Conservation (phyloP, 2,888 invertebrate genomes). For the Agriopis aurantiaria region DNA sequence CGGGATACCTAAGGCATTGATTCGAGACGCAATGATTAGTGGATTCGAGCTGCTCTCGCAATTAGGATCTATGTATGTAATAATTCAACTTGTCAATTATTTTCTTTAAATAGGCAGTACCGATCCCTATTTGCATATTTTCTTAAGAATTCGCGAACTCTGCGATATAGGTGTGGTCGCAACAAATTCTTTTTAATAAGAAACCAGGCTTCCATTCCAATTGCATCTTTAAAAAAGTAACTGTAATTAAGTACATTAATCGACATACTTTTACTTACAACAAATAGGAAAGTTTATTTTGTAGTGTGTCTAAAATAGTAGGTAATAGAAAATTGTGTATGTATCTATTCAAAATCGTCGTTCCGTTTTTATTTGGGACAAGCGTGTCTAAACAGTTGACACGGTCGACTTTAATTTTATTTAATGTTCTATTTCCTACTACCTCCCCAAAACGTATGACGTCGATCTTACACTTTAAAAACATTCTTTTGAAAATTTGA, state of each 20-base stretch:
- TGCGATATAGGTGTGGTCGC: constrained; percentile 27
- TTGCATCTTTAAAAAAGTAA: constrained; percentile 6
- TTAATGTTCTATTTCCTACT: constrained; percentile 31
- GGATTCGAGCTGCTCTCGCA: constrained; percentile 34
- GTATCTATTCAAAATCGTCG: constrained; percentile 15
- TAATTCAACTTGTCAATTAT: constrained; percentile 48
- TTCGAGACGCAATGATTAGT: constrained; percentile 4
- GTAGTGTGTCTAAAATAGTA: neutral
- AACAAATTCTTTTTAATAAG: constrained; percentile 16
- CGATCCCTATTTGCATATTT: constrained; percentile 31
- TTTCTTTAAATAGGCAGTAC: constrained; percentile 34
- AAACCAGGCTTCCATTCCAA: neutral
- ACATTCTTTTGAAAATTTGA: constrained; percentile 26
- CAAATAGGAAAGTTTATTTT: constrained; percentile 4
- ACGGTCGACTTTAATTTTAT: constrained; percentile 29
- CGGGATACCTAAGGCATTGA: constrained; percentile 41
- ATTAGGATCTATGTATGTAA: constrained; percentile 44
- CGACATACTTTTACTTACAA: constrained; percentile 9
- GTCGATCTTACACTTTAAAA: constrained; percentile 16
- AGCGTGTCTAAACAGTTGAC: constrained; percentile 31
- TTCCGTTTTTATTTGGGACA: constrained; percentile 32
- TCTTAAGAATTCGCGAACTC: constrained; percentile 20
- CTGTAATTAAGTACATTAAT: constrained; percentile 12
- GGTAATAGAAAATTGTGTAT: constrained; percentile 7
- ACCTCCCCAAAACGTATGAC: constrained; percentile 19